Percentiles rank a stretch among this genome's conserved stretches.
These are phyloP conservation scores for Oegoconia quadripuncta DNA, from an alignment of 2,888 invertebrate genomes.

Conservation along the genomic window DNA sequence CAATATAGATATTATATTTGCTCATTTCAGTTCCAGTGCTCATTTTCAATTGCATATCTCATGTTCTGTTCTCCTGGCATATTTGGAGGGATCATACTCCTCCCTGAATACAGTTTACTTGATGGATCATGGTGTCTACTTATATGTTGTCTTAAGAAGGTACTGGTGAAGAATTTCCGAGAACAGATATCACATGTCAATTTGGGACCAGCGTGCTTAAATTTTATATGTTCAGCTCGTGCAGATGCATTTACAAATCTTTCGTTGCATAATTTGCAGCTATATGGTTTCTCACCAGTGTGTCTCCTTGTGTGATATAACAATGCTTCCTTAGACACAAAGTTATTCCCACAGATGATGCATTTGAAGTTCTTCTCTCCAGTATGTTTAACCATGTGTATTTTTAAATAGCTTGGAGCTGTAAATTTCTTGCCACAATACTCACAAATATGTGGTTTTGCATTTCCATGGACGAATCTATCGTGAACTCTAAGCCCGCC, in stretches of 20 bases:
- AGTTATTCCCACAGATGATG: constrained; percentile 49
- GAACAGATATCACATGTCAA: constrained; percentile 61
- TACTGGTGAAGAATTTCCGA: constrained; percentile 60
- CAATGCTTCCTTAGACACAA: constrained; percentile 66
- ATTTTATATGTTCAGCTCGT: constrained; percentile 66
- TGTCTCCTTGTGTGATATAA: constrained; percentile 64
- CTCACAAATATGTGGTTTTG: constrained; percentile 56
- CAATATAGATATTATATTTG: background rate
- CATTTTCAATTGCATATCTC: constrained; percentile 23
- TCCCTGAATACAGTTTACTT: constrained; percentile 54
- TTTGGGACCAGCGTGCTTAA: constrained; percentile 62
- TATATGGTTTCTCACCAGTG: constrained; percentile 67
- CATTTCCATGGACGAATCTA: constrained; percentile 61
- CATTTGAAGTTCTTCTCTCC: constrained; percentile 65
- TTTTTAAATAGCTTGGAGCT: constrained; percentile 63
- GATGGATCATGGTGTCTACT: constrained; percentile 59
- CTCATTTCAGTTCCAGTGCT: background rate
- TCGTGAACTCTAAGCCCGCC: constrained; percentile 62
- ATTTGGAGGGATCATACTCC: constrained; percentile 46
- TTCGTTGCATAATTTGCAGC: constrained; percentile 55
- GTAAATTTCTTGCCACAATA: constrained; percentile 62
- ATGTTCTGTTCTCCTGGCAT: constrained; percentile 51
- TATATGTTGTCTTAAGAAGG: constrained; percentile 58
- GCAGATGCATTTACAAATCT: constrained; percentile 67
- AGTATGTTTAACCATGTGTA: constrained; percentile 64